Evolutionary conservation across 2,797 vertebrate genomes (phyloP), one percentile per base, ranked within the genome.

Genomic region (Austrolebias charrua): DNA sequence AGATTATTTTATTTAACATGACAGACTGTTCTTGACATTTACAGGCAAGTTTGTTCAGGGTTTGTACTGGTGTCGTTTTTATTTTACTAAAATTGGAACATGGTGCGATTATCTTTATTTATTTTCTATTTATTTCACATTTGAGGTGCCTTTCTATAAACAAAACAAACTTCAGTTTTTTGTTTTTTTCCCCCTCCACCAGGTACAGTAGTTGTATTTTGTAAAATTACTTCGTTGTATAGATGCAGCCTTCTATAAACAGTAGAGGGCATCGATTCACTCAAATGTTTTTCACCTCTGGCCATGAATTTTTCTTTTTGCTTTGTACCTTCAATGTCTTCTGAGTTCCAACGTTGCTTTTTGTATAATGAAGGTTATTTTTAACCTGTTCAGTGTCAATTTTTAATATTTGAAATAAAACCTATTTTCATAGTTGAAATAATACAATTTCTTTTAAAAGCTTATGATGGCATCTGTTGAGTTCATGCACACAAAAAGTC

Each of bases 251-350:
- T 35, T 45, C 19, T 59, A 38, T 24, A 53, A 68, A 76, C 68
- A 7, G 62, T 69, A 88, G 86, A 85, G 78, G 85, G 84, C 73
- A 63, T 59, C 24, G 80, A 40, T 58, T 82, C 58, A 43, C 66
- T 73, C 62, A 19, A 20, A 45, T 62, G 43, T 52, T 68, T 20
- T 11, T 49, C 60, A 66, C 60, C 18, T 61, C 6, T 51, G 43
- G 28, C 12, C 51, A 65, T 16, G 20, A n/a, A 5, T 31, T 59
- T 52, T 13, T 24, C 24, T 7, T 62, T 38, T 52, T 59, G 35
- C 7, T 31, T 16, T 46, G 16, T 1, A 29, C 33, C 10, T 50
- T 9, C 5, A 8, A 9, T 7, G 19, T 60, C 51, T 53, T 44
- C 35, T 43, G 54, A 18, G n/a, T 42, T 43, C 28, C 6, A 10